A percentile compares a stretch with the other conserved stretches of the same genome.
These are phyloP conservation scores for Lochmaea capreae DNA, from an alignment of 2,888 invertebrate genomes.

Conservation along the genomic window DNA sequence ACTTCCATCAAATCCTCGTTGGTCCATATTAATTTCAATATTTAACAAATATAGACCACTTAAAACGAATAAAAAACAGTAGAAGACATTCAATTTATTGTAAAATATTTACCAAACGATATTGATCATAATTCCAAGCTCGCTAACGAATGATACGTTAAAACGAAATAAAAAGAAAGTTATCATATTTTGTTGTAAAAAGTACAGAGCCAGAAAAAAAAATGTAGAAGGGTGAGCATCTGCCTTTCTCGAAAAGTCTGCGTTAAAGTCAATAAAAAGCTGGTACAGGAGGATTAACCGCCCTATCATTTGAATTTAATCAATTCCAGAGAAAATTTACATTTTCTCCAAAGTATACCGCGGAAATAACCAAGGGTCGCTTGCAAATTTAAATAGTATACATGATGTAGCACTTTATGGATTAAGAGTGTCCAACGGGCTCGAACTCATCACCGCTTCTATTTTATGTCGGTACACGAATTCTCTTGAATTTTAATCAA, in stretches of 20 bases:
- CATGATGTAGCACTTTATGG: slow-evolving; percentile 63
- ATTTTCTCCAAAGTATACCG: slow-evolving; percentile 39
- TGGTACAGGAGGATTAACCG: slow-evolving; percentile 17
- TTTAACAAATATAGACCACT: no score
- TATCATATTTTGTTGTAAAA: slow-evolving; percentile 19
- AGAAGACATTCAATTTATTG: no score
- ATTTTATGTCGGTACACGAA: slow-evolving; percentile 45
- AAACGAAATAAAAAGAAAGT: not conserved
- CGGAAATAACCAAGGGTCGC: slow-evolving; percentile 56
- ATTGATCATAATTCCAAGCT: no score
- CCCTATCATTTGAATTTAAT: slow-evolving; percentile 36
- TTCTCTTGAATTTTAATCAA: slow-evolving; percentile 41
- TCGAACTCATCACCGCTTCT: slow-evolving; percentile 45
- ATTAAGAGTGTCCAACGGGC: slow-evolving; percentile 57
- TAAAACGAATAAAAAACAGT: no score
- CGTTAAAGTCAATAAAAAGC: slow-evolving; percentile 16
- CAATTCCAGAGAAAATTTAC: slow-evolving; percentile 34
- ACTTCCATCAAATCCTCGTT: no score
- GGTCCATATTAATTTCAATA: no score
- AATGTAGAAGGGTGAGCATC: slow-evolving; percentile 9
- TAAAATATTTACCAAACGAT: no score
- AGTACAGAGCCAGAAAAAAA: slow-evolving; percentile 7
- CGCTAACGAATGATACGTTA: not conserved
- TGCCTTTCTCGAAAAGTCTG: slow-evolving; percentile 5
- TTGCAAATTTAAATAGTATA: slow-evolving; percentile 64